A percentile compares a stretch with the other conserved stretches of the same genome.
These are phyloP conservation scores for Nestor notabilis DNA, from an alignment of 2,113 vertebrate species.

Conservation along the genomic window DNA sequence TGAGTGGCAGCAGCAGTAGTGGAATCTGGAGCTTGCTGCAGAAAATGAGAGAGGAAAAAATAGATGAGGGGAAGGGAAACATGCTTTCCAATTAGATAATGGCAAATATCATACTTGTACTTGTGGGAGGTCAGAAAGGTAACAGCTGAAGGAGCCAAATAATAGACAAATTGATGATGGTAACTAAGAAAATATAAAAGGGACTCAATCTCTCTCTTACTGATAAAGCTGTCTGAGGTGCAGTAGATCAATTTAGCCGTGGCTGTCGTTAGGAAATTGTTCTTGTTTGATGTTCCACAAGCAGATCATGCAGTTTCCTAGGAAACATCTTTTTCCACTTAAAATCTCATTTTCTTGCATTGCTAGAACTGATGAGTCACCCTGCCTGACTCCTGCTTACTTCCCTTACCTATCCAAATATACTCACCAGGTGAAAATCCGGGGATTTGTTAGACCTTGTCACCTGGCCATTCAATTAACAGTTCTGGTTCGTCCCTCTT, in stretches of 20 bases:
- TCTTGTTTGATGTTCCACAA: slow-evolving; percentile 78
- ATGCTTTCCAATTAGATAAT: slow-evolving; percentile 56
- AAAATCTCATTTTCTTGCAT: slow-evolving; percentile 78
- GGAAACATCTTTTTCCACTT: slow-evolving; percentile 82
- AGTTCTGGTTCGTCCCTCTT: slow-evolving; percentile 22
- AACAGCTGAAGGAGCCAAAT: slow-evolving; percentile 40
- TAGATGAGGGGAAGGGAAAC: not conserved
- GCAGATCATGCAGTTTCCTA: slow-evolving; percentile 83
- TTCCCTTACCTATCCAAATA: slow-evolving; percentile 70
- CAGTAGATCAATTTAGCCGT: slow-evolving; percentile 75
- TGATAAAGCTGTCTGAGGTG: slow-evolving; percentile 73
- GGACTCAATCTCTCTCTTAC: slow-evolving; percentile 61
- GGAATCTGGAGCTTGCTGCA: not conserved
- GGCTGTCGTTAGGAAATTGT: slow-evolving; percentile 78
- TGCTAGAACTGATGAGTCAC: slow-evolving; percentile 76
- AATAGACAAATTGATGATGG: slow-evolving; percentile 68
- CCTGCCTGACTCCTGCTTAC: slow-evolving; percentile 67
- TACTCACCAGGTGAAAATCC: slow-evolving; percentile 61
- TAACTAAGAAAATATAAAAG: slow-evolving; percentile 74
- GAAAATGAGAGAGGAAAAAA: not conserved
- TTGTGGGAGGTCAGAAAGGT: slow-evolving; percentile 57
- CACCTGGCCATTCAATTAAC: slow-evolving; percentile 51
- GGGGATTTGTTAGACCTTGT: slow-evolving; percentile 63
- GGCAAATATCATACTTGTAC: slow-evolving; percentile 7
- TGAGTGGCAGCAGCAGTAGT: not conserved